Evolutionary conservation across 2,888 invertebrate species (phyloP).

Genomic region (Melipona bicolor): DNA sequence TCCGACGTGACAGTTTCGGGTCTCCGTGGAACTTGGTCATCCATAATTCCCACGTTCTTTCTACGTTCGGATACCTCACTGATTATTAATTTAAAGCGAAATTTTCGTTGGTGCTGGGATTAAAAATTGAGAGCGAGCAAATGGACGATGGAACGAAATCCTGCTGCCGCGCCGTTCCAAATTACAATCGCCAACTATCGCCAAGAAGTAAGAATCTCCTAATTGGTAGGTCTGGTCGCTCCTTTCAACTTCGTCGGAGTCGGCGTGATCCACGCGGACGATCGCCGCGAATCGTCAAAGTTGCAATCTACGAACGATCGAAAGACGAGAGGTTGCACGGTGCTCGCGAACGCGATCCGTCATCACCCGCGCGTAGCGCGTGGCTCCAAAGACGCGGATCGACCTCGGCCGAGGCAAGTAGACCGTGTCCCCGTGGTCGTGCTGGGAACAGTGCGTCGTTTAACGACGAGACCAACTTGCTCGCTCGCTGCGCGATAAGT

Average conservation of each 20-base stretch:
- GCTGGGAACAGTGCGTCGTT: slow-evolving; percentile 68
- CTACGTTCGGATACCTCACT: not conserved
- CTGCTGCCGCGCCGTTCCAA: too few species aligned
- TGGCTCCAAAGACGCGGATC: slow-evolving; percentile 39
- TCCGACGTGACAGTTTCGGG: not conserved
- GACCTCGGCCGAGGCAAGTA: slow-evolving; percentile 67
- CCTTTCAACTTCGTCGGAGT: not conserved
- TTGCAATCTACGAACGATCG: not conserved
- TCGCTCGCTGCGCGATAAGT: slow-evolving; percentile 81
- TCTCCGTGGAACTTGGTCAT: not conserved
- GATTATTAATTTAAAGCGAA: too few species aligned
- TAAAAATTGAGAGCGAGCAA: too few species aligned
- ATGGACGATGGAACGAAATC: too few species aligned
- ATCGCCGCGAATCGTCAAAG: not conserved
- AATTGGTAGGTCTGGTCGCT: not conserved
- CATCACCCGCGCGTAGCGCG: slow-evolving; percentile 7
- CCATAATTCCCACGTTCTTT: not conserved
- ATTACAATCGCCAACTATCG: too few species aligned
- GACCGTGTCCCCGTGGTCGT: slow-evolving; percentile 73
- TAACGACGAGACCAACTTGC: slow-evolving; percentile 78
- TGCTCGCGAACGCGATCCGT: slow-evolving; percentile 20
- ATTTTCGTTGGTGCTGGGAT: too few species aligned
- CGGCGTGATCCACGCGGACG: not conserved
- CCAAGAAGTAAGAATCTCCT: too few species aligned
- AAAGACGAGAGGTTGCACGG: not conserved